These are phyloP conservation scores for Andrena haemorrhoa DNA, from an alignment of 2,888 invertebrate genomes.

Conservation along the genomic window DNA sequence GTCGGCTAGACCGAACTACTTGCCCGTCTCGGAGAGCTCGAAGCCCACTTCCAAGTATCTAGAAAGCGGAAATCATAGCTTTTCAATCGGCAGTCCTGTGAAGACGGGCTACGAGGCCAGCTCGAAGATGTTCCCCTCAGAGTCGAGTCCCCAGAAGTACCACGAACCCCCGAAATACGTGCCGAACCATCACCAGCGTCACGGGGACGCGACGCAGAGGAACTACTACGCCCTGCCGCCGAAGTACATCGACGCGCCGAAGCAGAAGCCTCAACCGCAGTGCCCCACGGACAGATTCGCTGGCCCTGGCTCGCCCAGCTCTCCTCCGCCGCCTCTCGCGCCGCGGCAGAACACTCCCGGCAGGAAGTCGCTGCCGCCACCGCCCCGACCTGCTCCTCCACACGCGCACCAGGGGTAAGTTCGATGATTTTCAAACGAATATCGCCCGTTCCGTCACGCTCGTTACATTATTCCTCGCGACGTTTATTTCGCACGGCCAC, in stretches of 20 bases:
- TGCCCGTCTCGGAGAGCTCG: slow-evolving; percentile 63
- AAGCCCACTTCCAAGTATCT: slow-evolving; percentile 67
- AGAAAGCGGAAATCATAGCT: slow-evolving; percentile 60
- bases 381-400: slow-evolving; percentile 82
- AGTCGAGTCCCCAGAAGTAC: slow-evolving; percentile 78
- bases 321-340: slow-evolving; percentile 82
- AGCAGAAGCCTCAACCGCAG: slow-evolving; percentile 76
- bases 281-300: slow-evolving; percentile 74
- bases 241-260: slow-evolving; percentile 78
- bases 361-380: slow-evolving; percentile 81
- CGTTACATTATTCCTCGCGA: slow-evolving; percentile 10
- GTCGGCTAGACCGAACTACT: slow-evolving; percentile 71
- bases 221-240: slow-evolving; percentile 77
- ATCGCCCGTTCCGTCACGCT: neutral
- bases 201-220: slow-evolving; percentile 69
- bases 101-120: slow-evolving; percentile 79
- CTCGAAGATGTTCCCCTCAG: slow-evolving; percentile 75
- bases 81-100: slow-evolving; percentile 75
- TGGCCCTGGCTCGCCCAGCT: slow-evolving; percentile 68
- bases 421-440: neutral
- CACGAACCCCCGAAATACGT: slow-evolving; percentile 81
- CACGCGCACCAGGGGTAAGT: slow-evolving; percentile 79
- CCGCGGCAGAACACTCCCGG: slow-evolving; percentile 80
- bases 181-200: slow-evolving; percentile 73
- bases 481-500: neutral